Base-by-base conservation (phyloP, 1,140 invertebrate species). In the Drosophila ananassae region DNA sequence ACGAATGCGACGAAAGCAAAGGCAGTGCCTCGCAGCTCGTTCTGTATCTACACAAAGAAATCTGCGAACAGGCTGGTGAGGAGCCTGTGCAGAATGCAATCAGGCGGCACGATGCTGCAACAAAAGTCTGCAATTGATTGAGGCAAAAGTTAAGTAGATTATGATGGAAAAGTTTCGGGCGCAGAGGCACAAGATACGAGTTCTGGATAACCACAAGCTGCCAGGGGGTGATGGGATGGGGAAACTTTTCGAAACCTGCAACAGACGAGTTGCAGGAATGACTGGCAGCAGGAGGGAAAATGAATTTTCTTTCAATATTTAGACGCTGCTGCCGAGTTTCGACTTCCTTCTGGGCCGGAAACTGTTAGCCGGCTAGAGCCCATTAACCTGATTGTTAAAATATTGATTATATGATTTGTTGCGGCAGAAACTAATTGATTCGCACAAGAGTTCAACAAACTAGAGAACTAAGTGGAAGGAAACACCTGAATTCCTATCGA, bases 91-190 rank as follows among this genome's bases (percentile, higher is more conserved):
- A 82, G 68, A 73, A 89, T 79, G 83, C 82, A 87, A 87, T 87
- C 83, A 87, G 66, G 83, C 82, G 79, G 66, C 64, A 72, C 63
- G 53, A 28, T 37, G 58, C 41, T 61, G 55, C 79, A 61, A 58
- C 79, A 71, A 60, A 71, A 77, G 77, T 53, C 74, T 78, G 83
- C 82, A 87, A 87, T 87, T 87, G 83, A 87, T 87, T 87, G 83
- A 79, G 83, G 83, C 79, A 89, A 87, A 87, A 87, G 83, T 87
- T 87, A 89, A 87, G 84, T 87, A 87, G 83, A 87, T 87, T 87
- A 87, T 89, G 83, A 87, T 87, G 83, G 83, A 87, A 87, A 87
- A 87, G 56, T 87, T 87, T 89, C 22, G 46, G 60, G n/a, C 17
- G 30, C 30, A 61, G 48, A 39, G 39, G 25, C 54, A 37, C 37